Percentiles rank a stretch among this genome's conserved stretches.
These are phyloP conservation scores for Meteorus colon DNA, from an alignment of 2,888 invertebrate genomes.

Conservation along the genomic window DNA sequence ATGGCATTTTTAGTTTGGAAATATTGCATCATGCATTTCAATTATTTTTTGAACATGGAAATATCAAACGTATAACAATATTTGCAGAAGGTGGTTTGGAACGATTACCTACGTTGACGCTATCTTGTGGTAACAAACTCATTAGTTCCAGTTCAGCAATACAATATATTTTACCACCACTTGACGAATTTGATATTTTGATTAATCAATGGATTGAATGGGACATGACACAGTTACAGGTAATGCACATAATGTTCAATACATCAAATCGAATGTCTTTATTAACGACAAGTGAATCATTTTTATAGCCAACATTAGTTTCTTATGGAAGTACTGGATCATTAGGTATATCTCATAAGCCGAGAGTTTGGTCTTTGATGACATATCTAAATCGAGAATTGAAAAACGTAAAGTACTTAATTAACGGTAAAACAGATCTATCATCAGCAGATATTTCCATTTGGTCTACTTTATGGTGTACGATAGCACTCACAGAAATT, in stretches of 20 bases:
- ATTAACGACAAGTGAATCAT: slow-evolving; percentile 5
- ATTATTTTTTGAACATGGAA: too few species aligned
- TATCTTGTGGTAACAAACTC: slow-evolving; percentile 78
- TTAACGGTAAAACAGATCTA: slow-evolving; percentile 76
- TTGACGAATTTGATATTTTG: slow-evolving; percentile 62
- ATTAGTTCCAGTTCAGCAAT: slow-evolving; percentile 84
- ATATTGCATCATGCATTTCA: slow-evolving; percentile 10
- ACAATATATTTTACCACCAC: slow-evolving; percentile 78
- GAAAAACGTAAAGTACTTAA: slow-evolving; percentile 76
- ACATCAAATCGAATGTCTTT: slow-evolving; percentile 9
- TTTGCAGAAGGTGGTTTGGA: slow-evolving; percentile 74
- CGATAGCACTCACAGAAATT: slow-evolving; percentile 77
- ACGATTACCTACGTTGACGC: slow-evolving; percentile 80
- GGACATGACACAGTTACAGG: slow-evolving; percentile 72
- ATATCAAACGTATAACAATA: slow-evolving; percentile 16
- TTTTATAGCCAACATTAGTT: slow-evolving; percentile 76
- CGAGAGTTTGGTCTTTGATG: slow-evolving; percentile 76
- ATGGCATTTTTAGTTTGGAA: not conserved
- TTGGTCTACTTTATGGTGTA: slow-evolving; percentile 83
- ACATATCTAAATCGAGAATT: slow-evolving; percentile 77
- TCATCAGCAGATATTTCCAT: slow-evolving; percentile 82
- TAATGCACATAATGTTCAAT: slow-evolving; percentile 53
- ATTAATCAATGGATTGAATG: slow-evolving; percentile 73
- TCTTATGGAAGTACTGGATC: slow-evolving; percentile 73
- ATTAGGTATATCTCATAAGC: slow-evolving; percentile 77